phyloP scores from a whole-genome alignment of 2,797 vertebrate species.

The Cottoperca gobio region DNA sequence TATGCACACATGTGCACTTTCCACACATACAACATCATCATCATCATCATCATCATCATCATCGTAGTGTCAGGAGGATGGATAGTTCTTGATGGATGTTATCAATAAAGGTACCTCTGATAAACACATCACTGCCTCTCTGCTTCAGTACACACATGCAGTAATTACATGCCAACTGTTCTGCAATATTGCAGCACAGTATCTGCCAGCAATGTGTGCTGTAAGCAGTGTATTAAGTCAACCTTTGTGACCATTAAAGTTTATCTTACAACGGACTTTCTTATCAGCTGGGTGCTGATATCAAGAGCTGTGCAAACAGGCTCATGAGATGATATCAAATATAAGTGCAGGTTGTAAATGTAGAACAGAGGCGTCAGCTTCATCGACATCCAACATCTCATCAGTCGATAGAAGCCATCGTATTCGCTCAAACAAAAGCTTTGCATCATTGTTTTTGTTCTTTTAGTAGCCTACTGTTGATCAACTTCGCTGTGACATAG shows the following conservation, averaged over 20 bases:
- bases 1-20: conserved; percentile 1
- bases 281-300: neutral
- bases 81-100: conserved; percentile 24
- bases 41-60: conserved; percentile 23
- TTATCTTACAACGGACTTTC: neutral
- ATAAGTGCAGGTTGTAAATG: neutral
- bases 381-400: conserved; percentile 21
- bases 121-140: conserved; percentile 60
- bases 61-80: conserved; percentile 23
- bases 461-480: neutral
- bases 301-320: neutral
- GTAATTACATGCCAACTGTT: conserved; percentile 25
- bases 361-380: conserved; percentile 3
- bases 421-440: neutral
- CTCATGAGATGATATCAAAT: neutral
- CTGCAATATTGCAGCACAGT: conserved; percentile 1
- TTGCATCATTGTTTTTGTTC: neutral
- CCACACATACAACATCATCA: neutral
- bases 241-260: neutral
- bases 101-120: conserved; percentile 68
- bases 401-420: neutral
- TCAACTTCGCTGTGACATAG: conserved; percentile 13
- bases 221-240: neutral
- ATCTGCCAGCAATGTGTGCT: neutral
- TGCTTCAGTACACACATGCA: conserved; percentile 48